Evolutionary conservation across 2,113 vertebrate genomes (phyloP).

Genomic region (Toxotes chatareus): DNA sequence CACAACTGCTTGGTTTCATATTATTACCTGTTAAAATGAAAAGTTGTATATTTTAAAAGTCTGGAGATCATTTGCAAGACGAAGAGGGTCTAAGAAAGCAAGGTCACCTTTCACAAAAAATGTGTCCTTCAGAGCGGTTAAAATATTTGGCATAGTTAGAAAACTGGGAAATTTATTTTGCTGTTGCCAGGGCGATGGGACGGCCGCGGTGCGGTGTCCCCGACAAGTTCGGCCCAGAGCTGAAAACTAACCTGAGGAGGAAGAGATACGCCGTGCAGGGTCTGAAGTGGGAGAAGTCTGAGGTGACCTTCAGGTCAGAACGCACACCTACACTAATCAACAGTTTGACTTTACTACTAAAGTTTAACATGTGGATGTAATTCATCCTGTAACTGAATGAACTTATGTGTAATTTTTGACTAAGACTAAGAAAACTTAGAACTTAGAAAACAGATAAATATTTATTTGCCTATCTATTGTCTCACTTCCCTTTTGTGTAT

Average conservation of each 20-base stretch:
- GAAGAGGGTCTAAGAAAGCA: background rate
- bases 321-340: background rate
- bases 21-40: background rate
- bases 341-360: background rate
- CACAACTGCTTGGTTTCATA: background rate
- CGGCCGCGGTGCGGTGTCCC: constrained; percentile 91
- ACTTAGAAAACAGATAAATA: no score
- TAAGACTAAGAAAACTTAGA: no score
- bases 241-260: constrained; percentile 92
- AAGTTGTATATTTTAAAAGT: background rate
- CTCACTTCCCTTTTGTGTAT: no score
- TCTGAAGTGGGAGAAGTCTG: constrained; percentile 90
- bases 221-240: constrained; percentile 90
- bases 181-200: constrained; percentile 88
- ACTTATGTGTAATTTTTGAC: no score
- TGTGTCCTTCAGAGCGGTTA: background rate
- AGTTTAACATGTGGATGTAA: background rate
- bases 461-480: no score
- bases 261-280: constrained; percentile 92
- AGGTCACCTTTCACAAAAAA: background rate
- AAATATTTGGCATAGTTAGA: background rate
- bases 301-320: constrained; percentile 92
- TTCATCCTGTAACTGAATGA: background rate
- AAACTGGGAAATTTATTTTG: background rate
- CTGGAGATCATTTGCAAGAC: background rate